Evolutionary conservation across 2,113 vertebrate genomes (phyloP).

Genomic region (Sapajus apella): DNA sequence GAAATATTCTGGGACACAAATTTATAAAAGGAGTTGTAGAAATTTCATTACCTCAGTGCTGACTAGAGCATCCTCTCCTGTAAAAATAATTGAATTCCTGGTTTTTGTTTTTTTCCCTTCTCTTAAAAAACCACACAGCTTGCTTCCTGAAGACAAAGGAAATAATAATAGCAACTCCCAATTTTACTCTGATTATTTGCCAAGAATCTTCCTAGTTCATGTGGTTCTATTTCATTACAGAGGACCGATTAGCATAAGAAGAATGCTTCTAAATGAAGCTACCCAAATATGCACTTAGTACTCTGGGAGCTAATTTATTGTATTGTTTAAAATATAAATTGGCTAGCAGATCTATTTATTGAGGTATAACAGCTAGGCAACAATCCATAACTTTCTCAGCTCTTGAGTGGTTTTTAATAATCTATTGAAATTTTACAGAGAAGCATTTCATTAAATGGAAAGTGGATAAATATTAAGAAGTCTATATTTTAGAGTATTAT

Average conservation of each 20-base stretch:
- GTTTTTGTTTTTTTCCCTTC: slow-evolving; percentile 1
- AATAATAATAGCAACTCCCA: slow-evolving; percentile 67
- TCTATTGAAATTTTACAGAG: slow-evolving; percentile 63
- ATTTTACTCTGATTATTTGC: slow-evolving; percentile 65
- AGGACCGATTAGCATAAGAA: slow-evolving; percentile 66
- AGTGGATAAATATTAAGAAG: slow-evolving; percentile 65
- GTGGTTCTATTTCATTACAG: slow-evolving; percentile 51
- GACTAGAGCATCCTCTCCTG: not conserved
- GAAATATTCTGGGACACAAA: slow-evolving; percentile 2
- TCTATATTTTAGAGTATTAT: slow-evolving; percentile 58
- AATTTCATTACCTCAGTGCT: not conserved
- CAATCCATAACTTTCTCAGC: slow-evolving; percentile 64
- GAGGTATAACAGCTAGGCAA: slow-evolving; percentile 55
- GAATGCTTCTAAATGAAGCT: slow-evolving; percentile 76
- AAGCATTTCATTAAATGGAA: slow-evolving; percentile 69
- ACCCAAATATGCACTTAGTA: slow-evolving; percentile 73
- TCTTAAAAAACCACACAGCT: slow-evolving; percentile 24
- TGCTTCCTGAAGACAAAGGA: slow-evolving; percentile 75
- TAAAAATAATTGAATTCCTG: slow-evolving; percentile 1
- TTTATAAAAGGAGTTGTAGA: slow-evolving; percentile 6
- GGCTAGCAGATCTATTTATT: slow-evolving; percentile 63
- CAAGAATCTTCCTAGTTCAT: slow-evolving; percentile 53
- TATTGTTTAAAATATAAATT: slow-evolving; percentile 73
- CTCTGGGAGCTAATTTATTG: slow-evolving; percentile 72
- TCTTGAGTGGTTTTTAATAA: slow-evolving; percentile 70